Base-by-base conservation (phyloP, 2,113 vertebrate species). In the Calcarius ornatus region DNA sequence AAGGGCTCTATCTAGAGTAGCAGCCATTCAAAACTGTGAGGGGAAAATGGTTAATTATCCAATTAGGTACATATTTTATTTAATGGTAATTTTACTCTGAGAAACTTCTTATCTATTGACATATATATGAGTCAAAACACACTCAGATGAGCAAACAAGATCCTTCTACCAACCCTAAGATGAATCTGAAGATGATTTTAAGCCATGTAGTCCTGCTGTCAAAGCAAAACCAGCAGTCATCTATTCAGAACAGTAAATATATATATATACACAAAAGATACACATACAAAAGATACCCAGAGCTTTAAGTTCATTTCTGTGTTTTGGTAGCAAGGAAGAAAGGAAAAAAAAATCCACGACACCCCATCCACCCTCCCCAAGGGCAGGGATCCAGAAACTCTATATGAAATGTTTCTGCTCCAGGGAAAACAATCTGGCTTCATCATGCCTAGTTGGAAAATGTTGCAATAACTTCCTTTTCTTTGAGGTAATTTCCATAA, bases 401-500 rank as follows among this genome's bases (percentile, higher is more conserved):
- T 73, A 7, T 30, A 35, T n/a, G 20, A 92, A 94, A 78, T 64
- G 2, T 68, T 92, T 94, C 77, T 94, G 51, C 91, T 81, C 48
- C 45, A 60, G 83, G 86, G 80, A 91, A 83, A 94, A 59, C 45
- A 86, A 73, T 92, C 37, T 90, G 56, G 59, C 31, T 78, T 93
- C 75, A 83, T 77, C 79, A 51, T 33, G 68, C 31, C 22, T 92
- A 33, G 50, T 1, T 90, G 60, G 47, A 94, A 86, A 92, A 86
- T 75, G 73, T 60, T 92, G n/a, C 48, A 91, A 56, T 54, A 93
- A 78, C 40, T 88, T 90, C 37, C 24, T 83, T 93, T 95, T 77
- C 71, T 95, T 83, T 86, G 57, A 93, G 80, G 56, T 37, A 83
- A 78, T 93, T 94, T 93, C 76, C 79, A 90, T 90, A 96, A 94